Evolutionary conservation across 2,113 vertebrate species (phyloP).

Genomic region (Etheostoma cragini): DNA sequence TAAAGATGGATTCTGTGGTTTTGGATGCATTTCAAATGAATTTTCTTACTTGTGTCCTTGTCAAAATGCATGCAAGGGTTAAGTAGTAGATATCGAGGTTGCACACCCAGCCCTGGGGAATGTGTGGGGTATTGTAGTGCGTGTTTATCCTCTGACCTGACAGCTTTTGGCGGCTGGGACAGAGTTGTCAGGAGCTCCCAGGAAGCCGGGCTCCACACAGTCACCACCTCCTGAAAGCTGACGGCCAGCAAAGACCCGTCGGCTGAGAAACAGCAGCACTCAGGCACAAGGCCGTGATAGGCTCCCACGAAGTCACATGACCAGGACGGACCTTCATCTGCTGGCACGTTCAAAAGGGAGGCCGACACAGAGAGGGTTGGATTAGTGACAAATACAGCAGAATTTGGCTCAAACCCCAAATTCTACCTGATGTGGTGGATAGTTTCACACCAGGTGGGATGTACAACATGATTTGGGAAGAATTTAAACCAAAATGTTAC

Average conservation of each 20-base stretch:
- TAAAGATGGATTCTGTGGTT: too few species aligned
- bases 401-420: background rate
- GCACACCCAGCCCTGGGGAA: background rate
- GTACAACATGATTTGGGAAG: background rate
- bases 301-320: conserved; percentile 94
- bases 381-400: conserved; percentile 26
- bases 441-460: background rate
- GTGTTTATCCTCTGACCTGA: conserved; percentile 82
- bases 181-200: conserved; percentile 95
- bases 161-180: conserved; percentile 92
- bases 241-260: conserved; percentile 95
- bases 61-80: too few species aligned
- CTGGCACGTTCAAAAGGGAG: background rate
- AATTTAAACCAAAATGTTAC: background rate
- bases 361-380: background rate
- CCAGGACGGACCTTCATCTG: conserved; percentile 89
- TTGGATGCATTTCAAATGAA: too few species aligned
- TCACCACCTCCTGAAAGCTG: conserved; percentile 91
- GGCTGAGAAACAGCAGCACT: conserved; percentile 92
- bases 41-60: too few species aligned
- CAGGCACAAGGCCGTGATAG: conserved; percentile 90
- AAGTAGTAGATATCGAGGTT: background rate
- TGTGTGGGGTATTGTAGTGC: background rate
- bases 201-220: conserved; percentile 90
- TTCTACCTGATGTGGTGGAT: too few species aligned